A percentile compares a stretch with the other conserved stretches of the same genome.
Evolutionary conservation across 2,797 vertebrate species (phyloP).

Genomic region (Lophotriccus pileatus): DNA sequence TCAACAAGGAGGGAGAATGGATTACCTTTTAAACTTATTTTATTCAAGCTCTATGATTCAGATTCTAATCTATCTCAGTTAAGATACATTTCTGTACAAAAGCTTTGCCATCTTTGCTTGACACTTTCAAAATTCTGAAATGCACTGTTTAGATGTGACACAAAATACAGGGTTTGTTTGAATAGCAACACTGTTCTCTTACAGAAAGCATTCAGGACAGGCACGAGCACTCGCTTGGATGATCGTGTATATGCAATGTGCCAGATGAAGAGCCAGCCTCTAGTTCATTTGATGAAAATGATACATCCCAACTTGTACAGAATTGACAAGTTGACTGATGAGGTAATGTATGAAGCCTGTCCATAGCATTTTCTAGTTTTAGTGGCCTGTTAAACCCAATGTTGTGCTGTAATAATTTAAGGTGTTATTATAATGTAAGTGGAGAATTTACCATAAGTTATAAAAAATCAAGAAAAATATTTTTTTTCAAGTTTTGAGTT

Average conservation of each 20-base stretch:
- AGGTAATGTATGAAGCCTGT: slow-evolving; percentile 75
- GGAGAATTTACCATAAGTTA: background rate
- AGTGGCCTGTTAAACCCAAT: background rate
- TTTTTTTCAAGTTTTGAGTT: background rate
- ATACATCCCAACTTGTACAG: slow-evolving; percentile 93
- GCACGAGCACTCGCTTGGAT: slow-evolving; percentile 91
- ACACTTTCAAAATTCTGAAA: background rate
- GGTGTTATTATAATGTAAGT: background rate
- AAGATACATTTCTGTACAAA: background rate
- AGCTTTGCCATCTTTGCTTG: background rate
- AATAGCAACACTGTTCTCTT: background rate
- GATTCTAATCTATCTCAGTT: fast-evolving
- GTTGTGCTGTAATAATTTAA: background rate
- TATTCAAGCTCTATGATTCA: background rate
- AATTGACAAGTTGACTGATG: slow-evolving; percentile 90
- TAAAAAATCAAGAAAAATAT: background rate
- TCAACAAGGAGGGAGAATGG: background rate
- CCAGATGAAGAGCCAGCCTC: slow-evolving; percentile 94
- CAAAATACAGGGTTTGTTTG: background rate
- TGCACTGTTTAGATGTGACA: background rate
- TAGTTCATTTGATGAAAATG: slow-evolving; percentile 90
- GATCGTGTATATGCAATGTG: slow-evolving; percentile 96
- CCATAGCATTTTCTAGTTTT: background rate
- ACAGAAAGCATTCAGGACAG: slow-evolving; percentile 93
- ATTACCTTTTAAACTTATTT: background rate